These are phyloP conservation scores for Balearica regulorum DNA, from an alignment of 2,797 vertebrate species.

Conservation along the genomic window DNA sequence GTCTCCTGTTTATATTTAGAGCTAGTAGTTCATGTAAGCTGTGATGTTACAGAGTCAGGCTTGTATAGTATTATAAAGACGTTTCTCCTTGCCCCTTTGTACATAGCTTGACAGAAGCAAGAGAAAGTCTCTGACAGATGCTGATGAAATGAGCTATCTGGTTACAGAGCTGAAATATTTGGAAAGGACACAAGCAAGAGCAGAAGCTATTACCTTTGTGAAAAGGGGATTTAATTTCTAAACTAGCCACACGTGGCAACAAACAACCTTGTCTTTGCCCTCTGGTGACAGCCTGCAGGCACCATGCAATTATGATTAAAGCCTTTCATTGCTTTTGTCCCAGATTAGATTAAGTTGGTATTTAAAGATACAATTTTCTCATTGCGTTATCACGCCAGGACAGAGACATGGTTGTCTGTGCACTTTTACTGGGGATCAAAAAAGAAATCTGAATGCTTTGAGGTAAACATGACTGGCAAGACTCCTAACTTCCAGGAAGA, in stretches of 20 bases:
- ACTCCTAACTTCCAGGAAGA: background rate
- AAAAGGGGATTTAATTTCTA: constrained; percentile 58
- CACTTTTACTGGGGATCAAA: background rate
- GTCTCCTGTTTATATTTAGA: background rate
- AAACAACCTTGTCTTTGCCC: constrained; percentile 60
- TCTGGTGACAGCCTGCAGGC: constrained; percentile 54
- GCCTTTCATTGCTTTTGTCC: constrained; percentile 56
- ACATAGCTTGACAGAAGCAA: constrained; percentile 13
- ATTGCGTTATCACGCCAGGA: background rate
- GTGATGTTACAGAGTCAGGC: constrained; percentile 5
- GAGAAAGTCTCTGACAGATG: constrained; percentile 15
- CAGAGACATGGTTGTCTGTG: background rate
- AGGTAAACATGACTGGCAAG: background rate
- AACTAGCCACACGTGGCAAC: constrained; percentile 30
- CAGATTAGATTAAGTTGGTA: constrained; percentile 60
- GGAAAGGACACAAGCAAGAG: constrained; percentile 47
- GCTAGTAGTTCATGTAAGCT: background rate
- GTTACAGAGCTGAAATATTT: constrained; percentile 52
- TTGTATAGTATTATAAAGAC: background rate
- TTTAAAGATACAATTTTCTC: constrained; percentile 62
- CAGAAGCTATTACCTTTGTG: constrained; percentile 50
- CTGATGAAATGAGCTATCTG: constrained; percentile 40
- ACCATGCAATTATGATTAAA: constrained; percentile 53
- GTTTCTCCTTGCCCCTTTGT: constrained; percentile 30
- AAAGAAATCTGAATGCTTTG: background rate